phyloP scores from a whole-genome alignment of 2,113 vertebrate genomes.

The Myiozetetes cayanensis region DNA sequence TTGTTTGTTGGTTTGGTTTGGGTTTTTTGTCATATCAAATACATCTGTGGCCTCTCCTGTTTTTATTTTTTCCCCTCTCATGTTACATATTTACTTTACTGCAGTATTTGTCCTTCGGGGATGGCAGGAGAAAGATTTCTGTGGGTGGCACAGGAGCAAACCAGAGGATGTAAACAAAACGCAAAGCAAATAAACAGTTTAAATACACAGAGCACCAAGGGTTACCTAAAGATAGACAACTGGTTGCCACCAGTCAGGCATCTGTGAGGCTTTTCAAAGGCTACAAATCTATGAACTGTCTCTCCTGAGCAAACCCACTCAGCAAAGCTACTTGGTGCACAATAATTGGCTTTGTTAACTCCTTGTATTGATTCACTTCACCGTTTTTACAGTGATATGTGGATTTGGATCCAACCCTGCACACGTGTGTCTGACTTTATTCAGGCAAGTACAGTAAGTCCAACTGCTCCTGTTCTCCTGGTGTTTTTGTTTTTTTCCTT shows the following conservation, averaged over 20 bases:
- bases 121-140: neutral
- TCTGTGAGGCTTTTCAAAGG: neutral
- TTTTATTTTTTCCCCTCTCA: neutral
- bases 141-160: neutral
- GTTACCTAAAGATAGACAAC: neutral
- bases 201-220: neutral
- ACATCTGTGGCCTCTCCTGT: neutral
- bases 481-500: neutral
- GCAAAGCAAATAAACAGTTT: neutral
- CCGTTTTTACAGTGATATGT: neutral
- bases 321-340: neutral
- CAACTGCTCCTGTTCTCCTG: neutral
- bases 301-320: neutral
- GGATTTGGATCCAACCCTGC: too few species aligned
- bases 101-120: neutral
- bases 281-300: neutral
- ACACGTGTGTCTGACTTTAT: neutral
- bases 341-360: neutral
- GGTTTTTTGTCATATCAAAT: neutral
- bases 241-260: neutral
- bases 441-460: neutral
- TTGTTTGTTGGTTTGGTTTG: neutral
- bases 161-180: neutral
- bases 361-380: neutral
- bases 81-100: neutral